Evolutionary conservation across 2,888 invertebrate species (phyloP), one percentile per base, ranked within the genome.

Genomic region (Anagyrus pseudococci): DNA sequence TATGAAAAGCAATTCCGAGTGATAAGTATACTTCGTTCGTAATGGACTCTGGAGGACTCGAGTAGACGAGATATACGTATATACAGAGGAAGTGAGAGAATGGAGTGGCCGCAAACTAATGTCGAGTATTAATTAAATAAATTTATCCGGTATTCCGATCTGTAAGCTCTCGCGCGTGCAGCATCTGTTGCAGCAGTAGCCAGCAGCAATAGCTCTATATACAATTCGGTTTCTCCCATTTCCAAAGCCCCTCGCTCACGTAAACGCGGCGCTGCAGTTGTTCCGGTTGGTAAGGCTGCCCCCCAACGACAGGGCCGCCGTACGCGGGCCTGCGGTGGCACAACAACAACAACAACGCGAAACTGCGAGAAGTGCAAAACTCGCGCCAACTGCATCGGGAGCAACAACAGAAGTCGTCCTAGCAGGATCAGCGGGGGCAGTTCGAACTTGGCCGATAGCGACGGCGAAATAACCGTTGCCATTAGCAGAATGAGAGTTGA

Each of bases 251-350:
- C n/a, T n/a, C n/a, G n/a, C n/a, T n/a, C n/a, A n/a, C n/a, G n/a
- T n/a, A n/a, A n/a, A n/a, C n/a, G n/a, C n/a, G n/a, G n/a, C 20
- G 40, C 13, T 40, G 17, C 6, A 29, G 33, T 47, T 47, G 46
- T 48, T 58, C 23, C 40, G 19, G 48, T 23, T 43, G 10, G 22
- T 22, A 17, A 47, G 19, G 29, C 71, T n/a, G 70, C 74, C 33
- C 74, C 74, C 74, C 73, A 76, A 76, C 73, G 72, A 69, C 71
- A 66, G 70, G 64, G 64, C 41, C 56, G 62, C 64, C 64, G 66
- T 62, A 52, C 58, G 19, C 13, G 26, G 19, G 26, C 40, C 33
- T 2, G 33, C 33, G 15, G 29, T 10, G 29, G 29, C 29, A 10
- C 29, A 29, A 7, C 29, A 29, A 4, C 29, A 29, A 4, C 29